phyloP scores from a whole-genome alignment of 2,888 invertebrate genomes.

The Ormyrus nitidulus region DNA sequence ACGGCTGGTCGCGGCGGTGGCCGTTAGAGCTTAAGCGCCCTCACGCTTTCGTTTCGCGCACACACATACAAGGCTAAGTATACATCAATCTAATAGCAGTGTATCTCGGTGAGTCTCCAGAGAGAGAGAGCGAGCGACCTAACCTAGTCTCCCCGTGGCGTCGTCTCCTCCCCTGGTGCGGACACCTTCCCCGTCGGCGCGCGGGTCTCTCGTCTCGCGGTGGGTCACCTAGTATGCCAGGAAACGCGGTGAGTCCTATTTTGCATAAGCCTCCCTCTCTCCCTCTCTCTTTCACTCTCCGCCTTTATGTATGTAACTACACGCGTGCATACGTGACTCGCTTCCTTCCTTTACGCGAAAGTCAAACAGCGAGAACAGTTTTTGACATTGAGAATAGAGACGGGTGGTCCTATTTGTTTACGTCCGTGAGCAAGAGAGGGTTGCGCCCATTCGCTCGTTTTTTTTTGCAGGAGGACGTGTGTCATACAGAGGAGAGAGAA shows the following conservation, averaged over 20 bases:
- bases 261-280: not conserved
- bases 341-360: too few species aligned
- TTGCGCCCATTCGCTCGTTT: not conserved
- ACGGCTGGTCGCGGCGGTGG: conserved; percentile 60
- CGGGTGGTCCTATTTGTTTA: conserved; percentile 8
- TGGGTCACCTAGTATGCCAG: conserved; percentile 39
- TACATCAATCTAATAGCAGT: not conserved
- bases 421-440: not conserved
- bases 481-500: too few species aligned
- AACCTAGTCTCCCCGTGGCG: conserved; percentile 61
- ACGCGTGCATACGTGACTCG: too few species aligned
- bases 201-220: not conserved
- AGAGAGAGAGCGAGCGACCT: conserved; percentile 54
- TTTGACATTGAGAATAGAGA: conserved; percentile 11
- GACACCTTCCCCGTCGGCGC: too few species aligned
- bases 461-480: too few species aligned
- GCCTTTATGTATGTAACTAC: not conserved
- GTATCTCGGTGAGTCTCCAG: not conserved
- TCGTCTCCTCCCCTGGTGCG: conserved; percentile 12
- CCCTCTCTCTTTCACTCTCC: not conserved
- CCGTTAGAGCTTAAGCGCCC: conserved; percentile 61
- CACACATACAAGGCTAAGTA: not conserved
- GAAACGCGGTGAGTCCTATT: conserved; percentile 46
- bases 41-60: too few species aligned
- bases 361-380: not conserved